Base-by-base conservation (phyloP, 2,797 vertebrate species). In the Labroides dimidiatus region DNA sequence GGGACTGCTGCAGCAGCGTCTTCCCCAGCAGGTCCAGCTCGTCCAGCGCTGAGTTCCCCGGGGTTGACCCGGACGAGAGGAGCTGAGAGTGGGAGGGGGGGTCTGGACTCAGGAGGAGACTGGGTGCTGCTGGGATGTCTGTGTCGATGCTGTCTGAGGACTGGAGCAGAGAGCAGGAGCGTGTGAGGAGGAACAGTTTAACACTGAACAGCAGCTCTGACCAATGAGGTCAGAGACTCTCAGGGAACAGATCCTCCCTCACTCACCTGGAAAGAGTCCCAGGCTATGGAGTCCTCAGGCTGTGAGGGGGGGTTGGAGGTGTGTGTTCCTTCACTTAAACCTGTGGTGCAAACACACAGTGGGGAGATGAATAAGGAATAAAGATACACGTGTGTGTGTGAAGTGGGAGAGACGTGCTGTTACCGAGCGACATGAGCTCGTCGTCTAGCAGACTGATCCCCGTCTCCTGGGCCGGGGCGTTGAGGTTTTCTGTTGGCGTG, bases 341-440 rank as follows among this genome's bases (percentile, higher is more conserved):
- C 98, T 99, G 68, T 11, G 30, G 19, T 48, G 52, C 5, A 1
- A 13, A 74, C 43, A 79, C 56, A 45, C 13, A 70, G 1, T 4
- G 2, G 10, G 3, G 19, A 14, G 0, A 17, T 2, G 37, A 44
- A 57, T 39, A 50, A 52, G 6, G 6, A 39, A 3, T 16, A 6
- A 8, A 33, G 30, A 27, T 27, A 27, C 8, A 9, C 8, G 7
- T 33, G 30, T 33, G 30, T 33, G 5, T 33, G 30, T 33, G 5
- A 4, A n/a, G 1, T 33, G 30, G 4, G 2, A 24, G 4, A 4
- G 8, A 19, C 23, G 0, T 10, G 51, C 41, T 2, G 88, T 95
- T 91, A 99, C 98, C 97, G 50, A 99, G 93, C 52, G 97, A 98
- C 98, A 99, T 99, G 67, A 99, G 96, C 81, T 99, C 98, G 23